Conservation (phyloP, 1,140 invertebrate genomes). For the Lysiphlebus fabarum region DNA sequence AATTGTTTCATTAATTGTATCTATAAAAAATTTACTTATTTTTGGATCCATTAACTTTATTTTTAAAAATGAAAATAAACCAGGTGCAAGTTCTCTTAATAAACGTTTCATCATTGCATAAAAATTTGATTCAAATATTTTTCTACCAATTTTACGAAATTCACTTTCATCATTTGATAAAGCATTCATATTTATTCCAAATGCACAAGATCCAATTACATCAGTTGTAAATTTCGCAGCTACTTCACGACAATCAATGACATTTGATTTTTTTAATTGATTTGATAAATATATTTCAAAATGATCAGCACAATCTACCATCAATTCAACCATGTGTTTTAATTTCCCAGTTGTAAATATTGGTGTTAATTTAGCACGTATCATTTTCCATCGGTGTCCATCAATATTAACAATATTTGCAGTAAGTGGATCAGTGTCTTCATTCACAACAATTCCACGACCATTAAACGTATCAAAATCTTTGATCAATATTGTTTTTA, state of each 20-base stretch:
- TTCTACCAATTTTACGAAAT: constrained; percentile 45
- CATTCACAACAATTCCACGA: constrained; percentile 49
- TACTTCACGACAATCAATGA: constrained; percentile 52
- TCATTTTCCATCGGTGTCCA: constrained; percentile 31
- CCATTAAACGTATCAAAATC: constrained; percentile 58
- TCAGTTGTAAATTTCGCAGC: constrained; percentile 54
- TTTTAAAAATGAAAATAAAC: no score
- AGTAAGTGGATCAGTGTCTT: constrained; percentile 53
- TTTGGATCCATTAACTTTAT: no score
- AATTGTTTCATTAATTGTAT: constrained; percentile 32
- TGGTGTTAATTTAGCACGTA: not conserved
- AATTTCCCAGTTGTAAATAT: constrained; percentile 8
- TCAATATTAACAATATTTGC: not conserved
- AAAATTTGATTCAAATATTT: constrained; percentile 25
- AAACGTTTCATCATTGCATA: no score
- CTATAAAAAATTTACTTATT: not conserved
- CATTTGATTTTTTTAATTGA: constrained; percentile 28
- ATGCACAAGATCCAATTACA: constrained; percentile 56
- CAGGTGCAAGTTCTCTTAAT: no score
- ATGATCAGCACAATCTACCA: constrained; percentile 42
- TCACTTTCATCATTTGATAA: constrained; percentile 50
- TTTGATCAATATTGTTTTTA: constrained; percentile 61
- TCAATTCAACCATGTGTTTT: constrained; percentile 25
- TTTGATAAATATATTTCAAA: constrained; percentile 30
- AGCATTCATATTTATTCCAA: constrained; percentile 56